Percentiles rank a stretch among this genome's conserved stretches.
These are phyloP conservation scores for Megalops atlanticus DNA, from an alignment of 2,113 vertebrate species.

Conservation along the genomic window DNA sequence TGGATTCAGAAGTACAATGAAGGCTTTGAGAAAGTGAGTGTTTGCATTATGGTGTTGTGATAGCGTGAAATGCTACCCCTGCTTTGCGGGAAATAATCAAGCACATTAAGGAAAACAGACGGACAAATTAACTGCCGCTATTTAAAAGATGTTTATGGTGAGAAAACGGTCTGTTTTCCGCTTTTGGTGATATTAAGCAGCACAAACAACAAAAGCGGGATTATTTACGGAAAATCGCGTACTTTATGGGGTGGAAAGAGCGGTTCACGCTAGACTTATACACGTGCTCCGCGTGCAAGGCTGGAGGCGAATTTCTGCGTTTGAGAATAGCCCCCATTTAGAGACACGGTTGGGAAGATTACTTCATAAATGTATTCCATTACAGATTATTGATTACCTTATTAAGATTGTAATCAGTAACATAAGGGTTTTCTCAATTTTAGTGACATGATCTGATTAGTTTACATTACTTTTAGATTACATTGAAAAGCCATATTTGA, in stretches of 20 bases:
- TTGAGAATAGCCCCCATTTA: no score
- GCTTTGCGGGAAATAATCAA: not conserved
- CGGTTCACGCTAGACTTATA: no score
- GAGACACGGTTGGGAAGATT: no score
- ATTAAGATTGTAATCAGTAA: no score
- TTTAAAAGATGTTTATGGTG: not conserved
- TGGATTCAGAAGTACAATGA: not conserved
- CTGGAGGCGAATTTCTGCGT: not conserved
- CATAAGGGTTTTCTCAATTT: no score
- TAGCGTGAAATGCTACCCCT: not conserved
- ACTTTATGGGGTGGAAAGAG: no score
- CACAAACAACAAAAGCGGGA: not conserved
- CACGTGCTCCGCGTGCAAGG: no score
- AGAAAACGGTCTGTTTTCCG: not conserved
- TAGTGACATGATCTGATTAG: no score
- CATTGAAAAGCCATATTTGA: no score
- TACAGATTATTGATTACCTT: no score
- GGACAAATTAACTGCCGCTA: conserved; percentile 1
- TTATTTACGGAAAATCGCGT: not conserved
- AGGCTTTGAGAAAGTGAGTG: not conserved
- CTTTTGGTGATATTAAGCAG: not conserved
- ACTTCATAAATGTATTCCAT: no score
- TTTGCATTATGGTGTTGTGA: not conserved
- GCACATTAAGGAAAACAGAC: not conserved
- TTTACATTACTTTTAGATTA: no score